Base-by-base conservation (phyloP, 1,140 invertebrate species). In the Dolichoris vasculosae region DNA sequence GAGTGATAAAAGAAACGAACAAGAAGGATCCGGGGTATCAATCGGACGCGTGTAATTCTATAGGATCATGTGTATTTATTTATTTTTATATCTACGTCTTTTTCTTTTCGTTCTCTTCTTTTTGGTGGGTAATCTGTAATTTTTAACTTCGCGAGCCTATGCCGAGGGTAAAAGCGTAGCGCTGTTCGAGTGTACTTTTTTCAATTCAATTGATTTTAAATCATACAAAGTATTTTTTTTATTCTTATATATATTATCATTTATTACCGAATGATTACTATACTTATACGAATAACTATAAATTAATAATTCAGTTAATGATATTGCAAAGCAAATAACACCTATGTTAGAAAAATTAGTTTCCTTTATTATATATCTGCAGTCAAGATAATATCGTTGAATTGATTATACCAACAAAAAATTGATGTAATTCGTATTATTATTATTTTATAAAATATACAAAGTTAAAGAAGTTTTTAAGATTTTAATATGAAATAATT, bases 11-110 rank as follows among this genome's bases (percentile, higher is more conserved):
- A 85, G 79, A 85, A 82, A n/a, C 30, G 67, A 51, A 23, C 26
- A 26, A 55, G 51, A 76, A 51, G 67, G 46, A 78, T 35, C 32
- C 40, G 80, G 79, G 85, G 73, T 86, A 82, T 82, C 85, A 85
- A 85, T 86, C 80, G 73, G 20, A 79, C 80, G 48, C 71, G 6
- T 55, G 80, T 81, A 86, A 86, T 86, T 86, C 77, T 59, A 82
- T 76, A 64, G 78, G 80, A 85, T 85, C 84, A 85, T 64, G 35
- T 82, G 69, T 85, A 85, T 85, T 85, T 85, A 85, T 85, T 85
- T 85, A 82, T 82, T 85, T 85, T 82, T 82, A 76, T 80, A 26
- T 69, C 0, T 23, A 20, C 11, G 35, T 38, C 75, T 81, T 67
- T 81, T 81, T 81, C 3, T 43, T 64, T 38, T 79, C 55, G 8